Base-by-base conservation (phyloP, 2,797 vertebrate genomes). In the Furcifer pardalis region DNA sequence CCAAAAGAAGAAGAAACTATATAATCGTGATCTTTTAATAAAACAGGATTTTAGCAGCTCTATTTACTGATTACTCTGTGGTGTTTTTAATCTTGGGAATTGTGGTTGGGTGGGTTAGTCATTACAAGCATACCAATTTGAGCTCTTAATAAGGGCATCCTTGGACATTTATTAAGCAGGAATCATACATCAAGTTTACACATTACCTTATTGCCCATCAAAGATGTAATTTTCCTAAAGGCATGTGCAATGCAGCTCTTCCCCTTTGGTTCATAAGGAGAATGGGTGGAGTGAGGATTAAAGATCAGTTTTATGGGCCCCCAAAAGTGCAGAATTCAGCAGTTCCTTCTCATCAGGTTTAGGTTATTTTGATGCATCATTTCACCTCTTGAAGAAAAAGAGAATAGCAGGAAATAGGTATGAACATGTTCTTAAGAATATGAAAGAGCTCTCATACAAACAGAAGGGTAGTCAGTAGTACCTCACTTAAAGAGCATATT, bases 1-100 rank as follows among this genome's bases (percentile, higher is more conserved):
- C 49, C 32, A 23, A 78, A 78, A 46, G 21, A 2, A 84, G 63
- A 77, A 69, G 17, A n/a, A 68, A n/a, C 49, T 30, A 17, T 59
- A 56, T 68, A 32, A 68, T 59, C 13, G 56, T 65, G 81, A 32
- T 83, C 37, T 77, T 52, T 21, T 37, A 77, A 77, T 83, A 77
- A 83, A 83, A 56, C 74, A 69, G 82, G 82, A 77, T 77, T 83
- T 83, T 83, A 56, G 63, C 82, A 83, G 82, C 74, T 59, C 69
- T 77, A 83, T 59, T 69, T 27, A n/a, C 49, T 76, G 62, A 40
- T 40, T 2, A 32, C 25, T 73, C n/a, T 19, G 35, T 66, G 46
- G n/a, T 65, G 46, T 59, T 73, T 44, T 44, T 73, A 96, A 96
- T 94, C 83, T 86, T 30, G 30, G 62, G 49, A 15, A 68, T n/a